Base-by-base conservation (phyloP, 35 echinoderm and acorn worm species). In the Nesometra sesokonis region DNA sequence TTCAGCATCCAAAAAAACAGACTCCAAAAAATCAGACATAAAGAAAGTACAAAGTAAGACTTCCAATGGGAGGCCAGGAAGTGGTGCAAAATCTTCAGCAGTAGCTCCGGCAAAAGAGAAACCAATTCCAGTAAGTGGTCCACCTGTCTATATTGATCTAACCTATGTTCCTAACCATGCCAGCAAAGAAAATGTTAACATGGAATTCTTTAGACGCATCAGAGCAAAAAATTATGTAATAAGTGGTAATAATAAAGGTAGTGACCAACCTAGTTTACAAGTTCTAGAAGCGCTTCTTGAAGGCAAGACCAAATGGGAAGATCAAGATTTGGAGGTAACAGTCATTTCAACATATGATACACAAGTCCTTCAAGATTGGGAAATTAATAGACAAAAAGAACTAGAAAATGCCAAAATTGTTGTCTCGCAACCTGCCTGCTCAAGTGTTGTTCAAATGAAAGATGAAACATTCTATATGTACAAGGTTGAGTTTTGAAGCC, bases 391-490 rank as follows among this genome's bases (percentile, higher is more conserved):
- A n/a, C 86, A 88, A 32, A 39, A 92, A 37, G 92, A 99, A 47
- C 80, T 99, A 21, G 78, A 81, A 5, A 89, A 99, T 57, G 90
- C 92, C 21, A 91, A 94, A 46, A 99, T 99, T 78, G 79, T 87
- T 32, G 86, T 99, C 35, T 91, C 92, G 23, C 92, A 94, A 31
- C 96, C 96, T 39, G 96, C 96, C 19, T 88, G 92, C 32, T 78
- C 88, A 23, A 94, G 92, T 78, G 89, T 99, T 36, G 96, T 99
- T 8, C 92, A 94, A 82, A 99, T 99, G 96, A 99, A 94, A 79
- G 96, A 99, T 92, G 96, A 99, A 82, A 99, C 91, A 85, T 99
- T 99, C 88, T 93, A 94, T 82, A 99, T 99, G 96, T 99, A 99
- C 90, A 99, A 94, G 79, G 96, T 99, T 30, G 96, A 99, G 36